Conservation (phyloP, 2,113 vertebrate genomes). For the Chauna torquata region DNA sequence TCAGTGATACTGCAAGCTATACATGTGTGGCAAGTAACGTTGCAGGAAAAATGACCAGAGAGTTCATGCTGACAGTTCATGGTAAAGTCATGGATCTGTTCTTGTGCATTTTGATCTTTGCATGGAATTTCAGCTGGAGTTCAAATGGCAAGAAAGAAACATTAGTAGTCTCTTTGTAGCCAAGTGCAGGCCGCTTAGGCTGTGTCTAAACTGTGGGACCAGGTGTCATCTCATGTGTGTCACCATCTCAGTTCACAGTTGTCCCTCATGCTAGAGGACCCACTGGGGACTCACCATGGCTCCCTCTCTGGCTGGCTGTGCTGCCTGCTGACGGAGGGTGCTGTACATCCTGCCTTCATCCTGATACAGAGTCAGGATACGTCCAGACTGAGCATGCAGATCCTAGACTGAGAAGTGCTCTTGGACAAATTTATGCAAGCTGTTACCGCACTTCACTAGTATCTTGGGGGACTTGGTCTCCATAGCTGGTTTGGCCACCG, state of each 20-base stretch:
- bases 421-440: not conserved
- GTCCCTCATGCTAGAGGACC: not conserved
- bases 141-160: not conserved
- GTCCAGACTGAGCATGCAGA: not conserved
- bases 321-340: not conserved
- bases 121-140: not conserved
- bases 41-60: constrained; percentile 85
- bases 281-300: not conserved
- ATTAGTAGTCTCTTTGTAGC: not conserved
- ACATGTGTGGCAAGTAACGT: constrained; percentile 92
- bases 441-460: not conserved
- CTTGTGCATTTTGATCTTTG: not conserved
- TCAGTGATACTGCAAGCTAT: constrained; percentile 85
- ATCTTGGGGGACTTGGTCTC: not conserved
- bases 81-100: constrained; percentile 73
- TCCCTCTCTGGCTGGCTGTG: not conserved
- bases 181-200: not conserved
- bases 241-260: not conserved
- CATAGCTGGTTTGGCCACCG: not conserved
- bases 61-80: constrained; percentile 88
- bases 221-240: not conserved
- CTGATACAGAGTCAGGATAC: accelerated
- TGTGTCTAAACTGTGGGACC: not conserved
- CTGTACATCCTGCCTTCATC: not conserved
- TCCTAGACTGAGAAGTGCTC: not conserved